Base-by-base conservation (phyloP, 1,140 invertebrate genomes). In the Drosophila funebris region DNA sequence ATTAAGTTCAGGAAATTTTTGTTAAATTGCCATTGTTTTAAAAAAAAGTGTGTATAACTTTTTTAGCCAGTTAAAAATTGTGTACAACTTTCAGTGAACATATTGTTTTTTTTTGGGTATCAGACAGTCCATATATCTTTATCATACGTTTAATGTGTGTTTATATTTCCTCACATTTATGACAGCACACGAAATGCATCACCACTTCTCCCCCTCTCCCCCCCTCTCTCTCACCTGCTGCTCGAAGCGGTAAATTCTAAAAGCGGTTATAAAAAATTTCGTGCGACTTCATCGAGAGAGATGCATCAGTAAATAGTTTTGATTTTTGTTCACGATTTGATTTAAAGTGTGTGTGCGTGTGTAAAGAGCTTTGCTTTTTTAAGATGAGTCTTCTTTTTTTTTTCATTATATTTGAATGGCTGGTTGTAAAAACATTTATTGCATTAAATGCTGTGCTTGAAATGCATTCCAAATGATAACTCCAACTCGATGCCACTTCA, bases 221-320 rank as follows among this genome's bases (percentile, higher is more conserved):
- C 6, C 53, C 6, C 18, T 13, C 27, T 24, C 9, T 27, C n/a
- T 0, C n/a, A 54, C 14, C 29, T 36, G 48, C 5, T 41, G 31
- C 11, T 62, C 2, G 27, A 7, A 64, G 68, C 61, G 43, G 52
- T 71, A 50, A 71, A 71, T 71, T 64, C 52, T 64, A 41, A 64
- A 57, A 67, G 68, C 24, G 31, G 39, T 71, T 56, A 64, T 64
- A 71, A 64, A 71, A 64, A 29, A 56, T 41, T 68, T 60, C 44
- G 18, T 56, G 39, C 20, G 53, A 68, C 24, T 41, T 68, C 52
- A 41, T 71, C 13, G 31, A n/a, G 31, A 13, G 31, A n/a, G 31
- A 13, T 54, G 60, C 52, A 50, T 57, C 20, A 9, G 50, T 57
- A 57, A 56, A 64, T 46, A 57, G 33, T 70, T 63, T 64, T 54